phyloP scores from a whole-genome alignment of 2,797 vertebrate species.

The Spinibarbus caldwelli region DNA sequence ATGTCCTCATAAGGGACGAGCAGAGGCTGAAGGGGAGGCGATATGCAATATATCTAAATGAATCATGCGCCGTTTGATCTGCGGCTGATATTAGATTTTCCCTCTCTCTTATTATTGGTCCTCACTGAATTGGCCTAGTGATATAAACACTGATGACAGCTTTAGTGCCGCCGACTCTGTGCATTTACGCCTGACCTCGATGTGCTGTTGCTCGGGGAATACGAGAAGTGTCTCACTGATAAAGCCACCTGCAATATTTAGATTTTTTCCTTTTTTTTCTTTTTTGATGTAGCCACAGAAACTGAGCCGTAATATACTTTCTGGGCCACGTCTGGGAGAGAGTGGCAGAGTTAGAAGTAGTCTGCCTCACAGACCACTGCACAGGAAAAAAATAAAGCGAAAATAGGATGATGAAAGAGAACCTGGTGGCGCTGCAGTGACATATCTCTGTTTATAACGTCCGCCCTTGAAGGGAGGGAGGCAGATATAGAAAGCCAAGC shows the following conservation, averaged over 20 bases:
- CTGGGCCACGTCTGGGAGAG: constrained; percentile 34
- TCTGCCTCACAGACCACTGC: constrained; percentile 43
- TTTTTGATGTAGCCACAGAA: constrained; percentile 36
- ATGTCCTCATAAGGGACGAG: constrained; percentile 30
- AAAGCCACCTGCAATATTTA: constrained; percentile 56
- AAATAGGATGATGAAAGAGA: constrained; percentile 55
- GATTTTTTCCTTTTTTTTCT: constrained; percentile 1
- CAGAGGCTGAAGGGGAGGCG: constrained; percentile 45
- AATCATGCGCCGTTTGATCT: constrained; percentile 55
- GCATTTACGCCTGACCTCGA: constrained; percentile 71
- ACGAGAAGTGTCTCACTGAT: constrained; percentile 52
- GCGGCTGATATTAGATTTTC: constrained; percentile 67
- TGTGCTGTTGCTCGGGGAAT: constrained; percentile 73
- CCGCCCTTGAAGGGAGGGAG: constrained; percentile 35
- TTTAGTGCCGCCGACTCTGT: constrained; percentile 69
- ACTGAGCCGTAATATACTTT: constrained; percentile 47
- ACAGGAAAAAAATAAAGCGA: constrained; percentile 15
- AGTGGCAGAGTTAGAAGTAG: constrained; percentile 30
- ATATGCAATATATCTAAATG: constrained; percentile 59
- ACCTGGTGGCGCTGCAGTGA: constrained; percentile 53
- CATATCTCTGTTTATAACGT: constrained; percentile 46
- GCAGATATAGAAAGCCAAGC: constrained; percentile 18
- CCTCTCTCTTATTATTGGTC: constrained; percentile 59
- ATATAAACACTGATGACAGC: constrained; percentile 63
- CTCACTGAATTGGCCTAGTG: constrained; percentile 64